Percentiles rank a stretch among this genome's conserved stretches.
These are phyloP conservation scores for Drosophila birchii DNA, from an alignment of 2,888 invertebrate genomes.

Conservation along the genomic window DNA sequence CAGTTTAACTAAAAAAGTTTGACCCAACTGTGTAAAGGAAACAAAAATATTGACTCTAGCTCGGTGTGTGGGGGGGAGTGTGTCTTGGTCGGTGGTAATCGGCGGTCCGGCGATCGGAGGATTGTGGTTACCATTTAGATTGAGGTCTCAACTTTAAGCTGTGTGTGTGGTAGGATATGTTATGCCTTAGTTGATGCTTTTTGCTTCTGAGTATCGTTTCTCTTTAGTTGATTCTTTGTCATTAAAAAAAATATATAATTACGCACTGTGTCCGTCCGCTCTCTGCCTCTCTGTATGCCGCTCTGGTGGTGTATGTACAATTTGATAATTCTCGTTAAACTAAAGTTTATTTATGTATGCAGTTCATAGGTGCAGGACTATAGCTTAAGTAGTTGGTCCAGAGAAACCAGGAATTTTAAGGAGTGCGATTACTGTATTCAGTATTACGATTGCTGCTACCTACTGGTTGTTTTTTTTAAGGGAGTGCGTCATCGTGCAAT, in stretches of 20 bases:
- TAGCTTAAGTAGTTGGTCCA: slow-evolving; percentile 61
- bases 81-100: slow-evolving; percentile 9
- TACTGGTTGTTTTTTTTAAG: slow-evolving; percentile 19
- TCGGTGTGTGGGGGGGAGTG: slow-evolving; percentile 1
- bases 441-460: slow-evolving; percentile 4
- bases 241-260: slow-evolving; percentile 37
- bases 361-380: slow-evolving; percentile 30
- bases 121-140: slow-evolving; percentile 15
- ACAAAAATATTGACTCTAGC: slow-evolving; percentile 3
- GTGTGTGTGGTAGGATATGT: slow-evolving; percentile 64
- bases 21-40: slow-evolving; percentile 30
- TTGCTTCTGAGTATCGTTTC: slow-evolving; percentile 43
- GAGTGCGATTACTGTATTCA: slow-evolving; percentile 9
- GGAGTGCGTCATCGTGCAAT: slow-evolving; percentile 28
- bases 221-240: slow-evolving; percentile 29
- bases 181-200: slow-evolving; percentile 34
- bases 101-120: slow-evolving; percentile 13
- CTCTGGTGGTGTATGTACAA: slow-evolving; percentile 45
- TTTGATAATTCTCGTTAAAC: slow-evolving; percentile 1
- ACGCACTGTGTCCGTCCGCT: slow-evolving; percentile 6
- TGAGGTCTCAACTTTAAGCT: slow-evolving; percentile 50
- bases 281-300: slow-evolving; percentile 1
- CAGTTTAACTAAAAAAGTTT: slow-evolving; percentile 13
- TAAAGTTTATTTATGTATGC: not conserved
- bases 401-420: slow-evolving; percentile 38